Evolutionary conservation across 2,888 invertebrate genomes (phyloP), one percentile per base, ranked within the genome.

Genomic region (Nomada ferruginata): DNA sequence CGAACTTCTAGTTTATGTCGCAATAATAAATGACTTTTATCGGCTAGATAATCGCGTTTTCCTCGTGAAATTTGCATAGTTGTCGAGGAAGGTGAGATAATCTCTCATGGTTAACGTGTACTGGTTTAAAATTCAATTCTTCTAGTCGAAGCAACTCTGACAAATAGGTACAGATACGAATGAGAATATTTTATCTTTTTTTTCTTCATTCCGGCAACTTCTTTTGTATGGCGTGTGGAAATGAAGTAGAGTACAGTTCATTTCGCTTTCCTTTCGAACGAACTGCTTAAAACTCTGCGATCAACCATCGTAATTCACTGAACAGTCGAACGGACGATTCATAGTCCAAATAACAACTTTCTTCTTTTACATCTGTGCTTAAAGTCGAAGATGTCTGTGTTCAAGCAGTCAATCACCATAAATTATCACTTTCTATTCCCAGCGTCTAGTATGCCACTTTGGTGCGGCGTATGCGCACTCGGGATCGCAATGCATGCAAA

Each of bases 351-450:
- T 52, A 26, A 55, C 65, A 70, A 55, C 79, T 79, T 78, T 78
- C 79, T 47, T 78, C 42, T 42, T 23, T 36, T 23, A 18, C 13
- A 44, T 7, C 15, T 2, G 23, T 29, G 29, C 47, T 20, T 5
- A 57, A 53, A 76, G 20, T 53, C 53, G 42, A 69, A 26, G 64
- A 60, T 53, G 53, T 65, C 47, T 53, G 4, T 59, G 72, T 61
- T 52, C 23, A 2, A 78, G 36, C 65, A 23, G 60, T 66, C 79
- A 61, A 68, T 79, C 66, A 66, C 55, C 79, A 68, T 72, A 79
- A 80, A 79, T 80, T 66, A 66, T 72, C 79, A 66, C 79, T 80
- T 80, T 80, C 79, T 79, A 79, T 61, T 71, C 60, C n/a, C 29
- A 44, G 44, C 71, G 53, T 68, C 79, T 68, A 63, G 36, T 57